Conservation (phyloP, 2,888 invertebrate genomes). For the Diplolepis rosae region DNA sequence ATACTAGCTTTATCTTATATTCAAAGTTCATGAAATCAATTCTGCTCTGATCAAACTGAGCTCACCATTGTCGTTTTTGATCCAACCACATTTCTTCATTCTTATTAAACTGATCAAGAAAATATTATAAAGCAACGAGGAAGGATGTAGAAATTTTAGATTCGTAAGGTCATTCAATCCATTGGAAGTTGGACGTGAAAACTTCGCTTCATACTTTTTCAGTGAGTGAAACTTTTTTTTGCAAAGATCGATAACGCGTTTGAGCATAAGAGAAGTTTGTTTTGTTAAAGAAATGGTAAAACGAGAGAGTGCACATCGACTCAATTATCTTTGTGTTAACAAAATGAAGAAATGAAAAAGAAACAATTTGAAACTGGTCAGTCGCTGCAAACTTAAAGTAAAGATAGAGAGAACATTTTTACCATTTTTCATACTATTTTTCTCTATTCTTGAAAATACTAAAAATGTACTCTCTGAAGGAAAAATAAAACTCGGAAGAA, state of each 20-base stretch:
- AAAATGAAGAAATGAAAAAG: neutral
- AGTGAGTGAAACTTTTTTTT: constrained; percentile 4
- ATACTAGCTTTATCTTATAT: neutral
- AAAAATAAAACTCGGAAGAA: neutral
- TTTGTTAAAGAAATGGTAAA: constrained; percentile 25
- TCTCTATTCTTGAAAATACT: neutral
- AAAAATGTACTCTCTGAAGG: neutral
- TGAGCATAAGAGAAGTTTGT: constrained; percentile 28
- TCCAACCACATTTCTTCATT: neutral
- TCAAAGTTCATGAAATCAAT: neutral
- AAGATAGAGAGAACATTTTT: constrained; percentile 8
- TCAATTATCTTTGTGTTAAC: constrained; percentile 27
- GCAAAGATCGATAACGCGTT: constrained; percentile 24
- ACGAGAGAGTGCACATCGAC: constrained; percentile 25
- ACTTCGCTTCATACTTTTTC: constrained; percentile 1
- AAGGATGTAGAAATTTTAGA: constrained; percentile 3
- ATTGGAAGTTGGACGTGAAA: neutral
- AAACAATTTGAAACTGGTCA: constrained; percentile 25
- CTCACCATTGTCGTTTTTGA: neutral
- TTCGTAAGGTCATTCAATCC: constrained; percentile 13
- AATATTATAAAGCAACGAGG: neutral
- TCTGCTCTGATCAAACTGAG: neutral
- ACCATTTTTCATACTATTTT: constrained; percentile 6
- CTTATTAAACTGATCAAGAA: neutral
- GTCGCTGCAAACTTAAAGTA: too few species aligned